Evolutionary conservation across 1,140 invertebrate genomes (phyloP).

Genomic region (Semibalanus balanoides): DNA sequence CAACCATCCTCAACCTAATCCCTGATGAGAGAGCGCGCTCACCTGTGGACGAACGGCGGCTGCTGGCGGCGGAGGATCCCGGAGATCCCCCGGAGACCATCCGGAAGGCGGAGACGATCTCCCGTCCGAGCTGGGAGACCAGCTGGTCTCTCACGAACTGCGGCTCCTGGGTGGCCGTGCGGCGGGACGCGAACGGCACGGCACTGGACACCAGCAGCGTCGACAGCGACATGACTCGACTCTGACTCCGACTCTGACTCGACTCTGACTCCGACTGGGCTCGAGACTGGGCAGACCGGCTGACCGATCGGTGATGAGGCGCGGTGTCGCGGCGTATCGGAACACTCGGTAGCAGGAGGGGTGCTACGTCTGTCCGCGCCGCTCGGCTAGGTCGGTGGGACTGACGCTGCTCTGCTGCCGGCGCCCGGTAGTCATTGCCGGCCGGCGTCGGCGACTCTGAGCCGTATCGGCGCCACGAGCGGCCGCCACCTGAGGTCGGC

Average conservation of each 20-base stretch:
- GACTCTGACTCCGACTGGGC: not conserved
- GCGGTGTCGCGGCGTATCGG: too few relatives aligned
- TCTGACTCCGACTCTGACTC: not conserved
- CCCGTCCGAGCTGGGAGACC: not conserved
- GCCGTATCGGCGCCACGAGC: not conserved
- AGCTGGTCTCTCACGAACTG: not conserved
- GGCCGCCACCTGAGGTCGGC: not conserved
- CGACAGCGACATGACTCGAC: not conserved
- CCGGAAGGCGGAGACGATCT: not conserved
- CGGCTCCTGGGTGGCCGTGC: not conserved
- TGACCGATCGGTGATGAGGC: not conserved
- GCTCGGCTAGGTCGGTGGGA: not conserved
- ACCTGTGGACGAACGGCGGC: not conserved
- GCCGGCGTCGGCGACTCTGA: not conserved
- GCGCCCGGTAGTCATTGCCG: not conserved
- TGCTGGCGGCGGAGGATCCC: not conserved
- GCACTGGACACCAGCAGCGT: not conserved
- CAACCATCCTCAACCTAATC: too few relatives aligned
- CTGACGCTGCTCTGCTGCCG: not conserved
- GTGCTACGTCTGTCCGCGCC: too few relatives aligned
- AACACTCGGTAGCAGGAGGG: too few relatives aligned
- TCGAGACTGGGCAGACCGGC: too few relatives aligned
- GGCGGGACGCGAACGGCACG: not conserved
- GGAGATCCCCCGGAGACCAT: not conserved
- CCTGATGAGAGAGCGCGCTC: too few relatives aligned